phyloP scores from a whole-genome alignment of 2,888 invertebrate genomes.

The Drosophila cognata region DNA sequence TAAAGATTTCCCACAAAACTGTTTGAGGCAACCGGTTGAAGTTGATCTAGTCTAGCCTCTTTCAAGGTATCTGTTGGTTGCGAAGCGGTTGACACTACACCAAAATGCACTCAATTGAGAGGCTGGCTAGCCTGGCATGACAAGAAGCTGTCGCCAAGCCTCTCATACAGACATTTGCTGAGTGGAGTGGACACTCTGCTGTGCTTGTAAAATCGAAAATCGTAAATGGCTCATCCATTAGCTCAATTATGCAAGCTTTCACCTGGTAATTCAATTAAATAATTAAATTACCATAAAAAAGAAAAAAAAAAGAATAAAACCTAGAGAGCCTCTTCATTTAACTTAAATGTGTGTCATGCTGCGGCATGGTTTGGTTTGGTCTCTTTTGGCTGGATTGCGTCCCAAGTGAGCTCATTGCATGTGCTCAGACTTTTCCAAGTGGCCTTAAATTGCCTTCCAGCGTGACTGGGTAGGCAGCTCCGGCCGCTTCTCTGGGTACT shows the following conservation, averaged over 20 bases:
- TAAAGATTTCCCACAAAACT: neutral
- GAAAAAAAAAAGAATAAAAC: neutral
- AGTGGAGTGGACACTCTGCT: conserved; percentile 10
- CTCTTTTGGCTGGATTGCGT: conserved; percentile 26
- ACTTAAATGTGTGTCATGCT: conserved; percentile 66
- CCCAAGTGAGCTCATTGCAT: conserved; percentile 65
- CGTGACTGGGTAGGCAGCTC: neutral
- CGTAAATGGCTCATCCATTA: conserved; percentile 60
- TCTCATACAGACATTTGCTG: neutral
- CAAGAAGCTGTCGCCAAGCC: conserved; percentile 32
- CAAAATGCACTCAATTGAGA: conserved; percentile 71
- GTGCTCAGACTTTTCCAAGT: conserved; percentile 62
- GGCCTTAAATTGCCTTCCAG: conserved; percentile 47
- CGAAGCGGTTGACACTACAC: conserved; percentile 42
- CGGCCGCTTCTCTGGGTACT: conserved; percentile 15
- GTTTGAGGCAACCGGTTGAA: neutral
- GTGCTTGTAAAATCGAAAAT: conserved; percentile 30
- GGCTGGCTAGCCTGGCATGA: conserved; percentile 29
- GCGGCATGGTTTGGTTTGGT: conserved; percentile 17
- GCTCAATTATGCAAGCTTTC: conserved; percentile 55
- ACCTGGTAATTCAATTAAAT: conserved; percentile 45
- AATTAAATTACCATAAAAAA: conserved; percentile 32
- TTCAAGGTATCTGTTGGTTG: conserved; percentile 21
- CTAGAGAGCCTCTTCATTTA: conserved; percentile 17
- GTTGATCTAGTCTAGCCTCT: conserved; percentile 8